Conservation (phyloP, 2,888 invertebrate genomes). For the Fragum fragum region DNA sequence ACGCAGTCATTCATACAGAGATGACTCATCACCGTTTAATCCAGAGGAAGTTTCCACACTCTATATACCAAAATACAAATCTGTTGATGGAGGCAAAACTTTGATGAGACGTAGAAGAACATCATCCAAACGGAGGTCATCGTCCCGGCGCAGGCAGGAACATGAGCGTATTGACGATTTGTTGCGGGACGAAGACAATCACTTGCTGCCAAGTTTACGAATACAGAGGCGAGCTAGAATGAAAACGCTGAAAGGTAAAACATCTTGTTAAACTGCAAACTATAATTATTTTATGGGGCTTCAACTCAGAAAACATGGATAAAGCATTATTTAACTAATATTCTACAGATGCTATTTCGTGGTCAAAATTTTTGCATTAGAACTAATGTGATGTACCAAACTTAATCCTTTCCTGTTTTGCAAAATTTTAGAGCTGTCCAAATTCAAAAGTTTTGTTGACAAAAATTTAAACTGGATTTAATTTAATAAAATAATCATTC, state of each 20-base stretch:
- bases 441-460: too few species aligned
- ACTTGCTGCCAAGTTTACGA: constrained; percentile 65
- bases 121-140: constrained; percentile 49
- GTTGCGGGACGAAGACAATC: constrained; percentile 64
- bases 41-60: constrained; percentile 44
- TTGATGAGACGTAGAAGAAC: constrained; percentile 63
- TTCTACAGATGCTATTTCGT: too few species aligned
- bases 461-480: too few species aligned
- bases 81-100: constrained; percentile 59
- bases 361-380: too few species aligned
- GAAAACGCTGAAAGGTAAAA: constrained; percentile 67
- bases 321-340: too few species aligned
- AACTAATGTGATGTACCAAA: too few species aligned
- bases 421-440: too few species aligned
- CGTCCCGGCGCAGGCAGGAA: constrained; percentile 36
- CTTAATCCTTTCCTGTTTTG: too few species aligned
- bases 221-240: constrained; percentile 50
- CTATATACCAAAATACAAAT: constrained; percentile 70
- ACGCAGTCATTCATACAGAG: background rate
- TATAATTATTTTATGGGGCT: too few species aligned
- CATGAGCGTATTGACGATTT: constrained; percentile 58
- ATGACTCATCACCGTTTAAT: constrained; percentile 17
- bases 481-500: too few species aligned
- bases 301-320: too few species aligned
- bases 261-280: too few species aligned